Evolutionary conservation across 2,797 vertebrate genomes (phyloP), one percentile per base, ranked within the genome.

Genomic region (Molothrus aeneus): DNA sequence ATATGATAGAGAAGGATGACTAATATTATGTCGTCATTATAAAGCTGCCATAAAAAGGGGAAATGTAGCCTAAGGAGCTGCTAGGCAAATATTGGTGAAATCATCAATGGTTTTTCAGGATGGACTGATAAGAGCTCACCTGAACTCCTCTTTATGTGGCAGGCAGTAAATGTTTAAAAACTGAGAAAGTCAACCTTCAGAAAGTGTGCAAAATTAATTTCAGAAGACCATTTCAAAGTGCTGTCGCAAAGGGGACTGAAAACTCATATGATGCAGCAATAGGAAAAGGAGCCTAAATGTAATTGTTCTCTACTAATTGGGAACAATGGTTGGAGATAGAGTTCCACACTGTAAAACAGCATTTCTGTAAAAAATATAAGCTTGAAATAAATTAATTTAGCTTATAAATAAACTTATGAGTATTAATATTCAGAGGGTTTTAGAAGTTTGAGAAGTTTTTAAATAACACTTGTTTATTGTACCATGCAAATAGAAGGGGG

Each of bases 401-500:
- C 16, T 11, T 54, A 4, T 34, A 68, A 50, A 63, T 26, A 75
- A 68, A 54, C 17, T 20, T n/a, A 45, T 16, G 6, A 8, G 1
- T 59, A 38, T 45, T 75, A 71, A 25, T 59, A 16, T 59, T 56
- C 31, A 60, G 9, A 42, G 7, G 2, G 2, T 63, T 84, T 71
- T 71, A 54, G 28, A 61, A 74, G 1, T 34, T 38, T 78, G 32
- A 53, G 3, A 3, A 24, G 7, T 48, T 86, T 82, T 65, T 36
- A 83, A 78, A 66, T 29, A 6, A 42, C 3, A 36, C 3, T 71
- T 48, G 3, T 51, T 66, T 50, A 20, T 25, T 47, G 5, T 53
- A 28, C 63, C 3, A 36, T 2, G 2, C 3, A 11, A 45, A 57
- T 36, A 45, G 47, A 80, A 69, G 3, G 3, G 3, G 3, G 3